Conservation (phyloP, 2,113 vertebrate genomes). For the Rhabdomys dilectus region DNA sequence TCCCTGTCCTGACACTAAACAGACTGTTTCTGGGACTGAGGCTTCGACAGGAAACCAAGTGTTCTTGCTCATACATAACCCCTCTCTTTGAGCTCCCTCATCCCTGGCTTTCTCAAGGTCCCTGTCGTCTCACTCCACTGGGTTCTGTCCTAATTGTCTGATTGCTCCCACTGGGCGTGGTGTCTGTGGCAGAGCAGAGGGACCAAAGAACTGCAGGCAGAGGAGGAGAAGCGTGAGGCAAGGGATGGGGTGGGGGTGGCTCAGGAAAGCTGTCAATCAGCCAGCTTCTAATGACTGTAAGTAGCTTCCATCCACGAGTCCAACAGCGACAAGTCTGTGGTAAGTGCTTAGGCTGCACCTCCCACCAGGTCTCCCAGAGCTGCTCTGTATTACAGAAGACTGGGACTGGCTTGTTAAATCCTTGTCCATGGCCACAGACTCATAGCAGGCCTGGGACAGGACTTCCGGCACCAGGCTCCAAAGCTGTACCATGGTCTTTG, state of each 20-base stretch:
- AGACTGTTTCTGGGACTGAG: conserved; percentile 33
- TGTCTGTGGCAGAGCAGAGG: not conserved
- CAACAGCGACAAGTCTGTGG: not conserved
- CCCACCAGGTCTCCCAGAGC: not conserved
- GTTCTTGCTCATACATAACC: not conserved
- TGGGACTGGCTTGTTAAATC: not conserved
- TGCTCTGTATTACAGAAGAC: not conserved
- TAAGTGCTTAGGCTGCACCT: not conserved
- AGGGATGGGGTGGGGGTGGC: not conserved
- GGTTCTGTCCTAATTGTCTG: conserved; percentile 62
- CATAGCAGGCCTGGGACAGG: not conserved
- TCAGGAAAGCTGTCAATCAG: not conserved
- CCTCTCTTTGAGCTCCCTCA: not conserved
- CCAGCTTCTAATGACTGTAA: not conserved
- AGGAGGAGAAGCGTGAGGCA: not conserved
- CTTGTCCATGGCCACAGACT: not conserved
- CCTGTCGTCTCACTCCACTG: not conserved
- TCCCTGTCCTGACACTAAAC: conserved; percentile 19
- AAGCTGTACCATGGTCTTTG: too few relatives aligned
- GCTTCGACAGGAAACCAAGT: not conserved
- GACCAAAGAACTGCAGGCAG: not conserved
- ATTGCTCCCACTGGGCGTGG: conserved; percentile 17
- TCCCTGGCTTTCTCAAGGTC: not conserved
- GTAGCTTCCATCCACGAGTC: not conserved
- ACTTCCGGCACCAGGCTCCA: not conserved